Conservation (phyloP, 2,113 vertebrate genomes). For the Empidonax alnorum region DNA sequence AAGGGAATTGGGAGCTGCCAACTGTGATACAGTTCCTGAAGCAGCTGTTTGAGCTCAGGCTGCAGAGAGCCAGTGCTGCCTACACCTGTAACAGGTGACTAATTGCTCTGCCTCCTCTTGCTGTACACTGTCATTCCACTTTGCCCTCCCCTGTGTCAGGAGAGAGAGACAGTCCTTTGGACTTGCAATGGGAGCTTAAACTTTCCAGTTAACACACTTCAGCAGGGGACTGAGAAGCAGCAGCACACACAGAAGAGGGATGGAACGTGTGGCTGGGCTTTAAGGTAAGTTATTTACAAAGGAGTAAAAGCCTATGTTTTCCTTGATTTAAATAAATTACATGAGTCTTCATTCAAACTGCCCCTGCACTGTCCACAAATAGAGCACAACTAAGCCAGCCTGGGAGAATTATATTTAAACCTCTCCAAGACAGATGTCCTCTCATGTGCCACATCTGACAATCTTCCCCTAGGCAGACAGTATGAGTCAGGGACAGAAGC, state of each 20-base stretch:
- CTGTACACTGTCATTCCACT: not conserved
- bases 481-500: not conserved
- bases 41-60: not conserved
- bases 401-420: not conserved
- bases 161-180: not conserved
- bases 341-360: fast-evolving
- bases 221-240: not conserved
- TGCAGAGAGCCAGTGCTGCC: not conserved
- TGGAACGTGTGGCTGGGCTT: not conserved
- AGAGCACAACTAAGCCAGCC: not conserved
- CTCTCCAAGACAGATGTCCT: not conserved
- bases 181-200: not conserved
- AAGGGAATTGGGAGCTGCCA: not conserved
- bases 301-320: not conserved
- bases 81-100: not conserved
- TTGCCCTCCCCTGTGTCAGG: not conserved
- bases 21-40: fast-evolving
- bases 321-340: not conserved
- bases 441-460: fast-evolving
- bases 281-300: not conserved
- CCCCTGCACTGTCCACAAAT: fast-evolving
- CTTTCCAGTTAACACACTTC: fast-evolving
- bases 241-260: fast-evolving
- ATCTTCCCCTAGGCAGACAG: fast-evolving
- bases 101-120: not conserved